Conservation (phyloP, 1,140 invertebrate species). For the Plectus sambesii region DNA sequence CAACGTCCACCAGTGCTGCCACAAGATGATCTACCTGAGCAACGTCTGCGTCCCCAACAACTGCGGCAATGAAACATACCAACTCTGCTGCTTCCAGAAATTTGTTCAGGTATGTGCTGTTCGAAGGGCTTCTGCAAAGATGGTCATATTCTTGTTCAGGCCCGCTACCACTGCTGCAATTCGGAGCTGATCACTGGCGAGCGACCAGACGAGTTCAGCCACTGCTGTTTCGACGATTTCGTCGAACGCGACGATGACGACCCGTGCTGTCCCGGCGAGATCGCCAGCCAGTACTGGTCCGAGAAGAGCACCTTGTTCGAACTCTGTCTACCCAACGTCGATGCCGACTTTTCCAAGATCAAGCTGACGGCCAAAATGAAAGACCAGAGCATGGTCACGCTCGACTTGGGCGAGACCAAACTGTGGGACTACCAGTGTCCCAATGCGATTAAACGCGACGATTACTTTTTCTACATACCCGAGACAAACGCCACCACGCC, state of each 20-base stretch:
- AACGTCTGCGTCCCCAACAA: slow-evolving; percentile 40
- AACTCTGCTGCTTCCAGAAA: slow-evolving; percentile 43
- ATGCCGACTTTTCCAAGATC: slow-evolving; percentile 34
- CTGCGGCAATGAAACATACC: slow-evolving; percentile 38
- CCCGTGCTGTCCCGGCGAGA: slow-evolving; percentile 29
- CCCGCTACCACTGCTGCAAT: slow-evolving; percentile 36
- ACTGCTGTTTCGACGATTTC: slow-evolving; percentile 36
- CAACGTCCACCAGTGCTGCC: slow-evolving; percentile 37
- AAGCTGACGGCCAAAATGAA: slow-evolving; percentile 29
- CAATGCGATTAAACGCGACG: too few relatives aligned
- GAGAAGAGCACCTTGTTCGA: slow-evolving; percentile 38
- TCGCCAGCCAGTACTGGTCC: slow-evolving; percentile 31
- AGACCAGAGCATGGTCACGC: too few relatives aligned
- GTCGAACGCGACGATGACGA: slow-evolving; percentile 36
- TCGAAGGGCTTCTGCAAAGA: slow-evolving; percentile 6
- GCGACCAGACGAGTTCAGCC: slow-evolving; percentile 31
- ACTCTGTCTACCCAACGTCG: slow-evolving; percentile 39
- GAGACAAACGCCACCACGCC: too few relatives aligned
- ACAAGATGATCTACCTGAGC: slow-evolving; percentile 33
- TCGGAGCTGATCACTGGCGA: slow-evolving; percentile 29
- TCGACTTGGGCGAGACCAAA: too few relatives aligned
- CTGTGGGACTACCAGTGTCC: too few relatives aligned
- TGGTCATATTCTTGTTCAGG: slow-evolving; percentile 17
- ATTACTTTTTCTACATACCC: too few relatives aligned
- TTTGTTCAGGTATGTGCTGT: slow-evolving; percentile 36